Conservation (phyloP, 2,888 invertebrate genomes). For the Gymnoscelis rufifasciata region DNA sequence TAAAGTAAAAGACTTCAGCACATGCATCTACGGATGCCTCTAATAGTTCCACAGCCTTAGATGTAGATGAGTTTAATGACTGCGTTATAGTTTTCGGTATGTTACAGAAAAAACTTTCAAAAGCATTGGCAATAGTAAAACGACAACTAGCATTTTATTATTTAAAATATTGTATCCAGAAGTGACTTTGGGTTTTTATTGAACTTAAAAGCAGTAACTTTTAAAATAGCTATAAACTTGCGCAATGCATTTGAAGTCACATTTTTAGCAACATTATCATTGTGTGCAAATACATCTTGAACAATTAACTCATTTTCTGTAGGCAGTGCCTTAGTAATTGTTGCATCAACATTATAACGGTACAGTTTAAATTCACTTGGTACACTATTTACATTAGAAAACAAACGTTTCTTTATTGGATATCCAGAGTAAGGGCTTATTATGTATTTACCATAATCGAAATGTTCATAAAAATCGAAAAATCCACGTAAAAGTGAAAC, state of each 20-base stretch:
- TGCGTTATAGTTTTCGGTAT: no score
- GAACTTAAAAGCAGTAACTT: slow-evolving; percentile 4
- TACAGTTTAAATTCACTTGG: slow-evolving; percentile 4
- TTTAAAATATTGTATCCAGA: not conserved
- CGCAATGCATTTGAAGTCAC: not conserved
- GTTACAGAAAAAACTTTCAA: no score
- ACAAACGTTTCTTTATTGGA: slow-evolving; percentile 1
- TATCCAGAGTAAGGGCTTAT: slow-evolving; percentile 8
- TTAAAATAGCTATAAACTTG: not conserved
- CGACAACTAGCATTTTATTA: no score
- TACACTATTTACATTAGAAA: not conserved
- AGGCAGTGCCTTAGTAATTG: not conserved
- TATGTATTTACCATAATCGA: slow-evolving; percentile 7
- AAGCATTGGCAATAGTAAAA: no score
- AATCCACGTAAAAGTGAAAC: slow-evolving; percentile 10
- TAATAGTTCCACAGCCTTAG: no score
- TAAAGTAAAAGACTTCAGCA: no score
- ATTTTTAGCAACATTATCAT: slow-evolving; percentile 1
- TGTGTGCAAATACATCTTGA: slow-evolving; percentile 12
- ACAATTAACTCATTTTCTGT: not conserved
- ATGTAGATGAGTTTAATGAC: no score
- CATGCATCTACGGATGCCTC: no score
- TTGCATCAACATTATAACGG: not conserved
- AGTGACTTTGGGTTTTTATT: slow-evolving; percentile 1
- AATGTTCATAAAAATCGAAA: slow-evolving; percentile 15